Evolutionary conservation across 2,888 invertebrate species (phyloP).

Genomic region (Diaphora mendica): DNA sequence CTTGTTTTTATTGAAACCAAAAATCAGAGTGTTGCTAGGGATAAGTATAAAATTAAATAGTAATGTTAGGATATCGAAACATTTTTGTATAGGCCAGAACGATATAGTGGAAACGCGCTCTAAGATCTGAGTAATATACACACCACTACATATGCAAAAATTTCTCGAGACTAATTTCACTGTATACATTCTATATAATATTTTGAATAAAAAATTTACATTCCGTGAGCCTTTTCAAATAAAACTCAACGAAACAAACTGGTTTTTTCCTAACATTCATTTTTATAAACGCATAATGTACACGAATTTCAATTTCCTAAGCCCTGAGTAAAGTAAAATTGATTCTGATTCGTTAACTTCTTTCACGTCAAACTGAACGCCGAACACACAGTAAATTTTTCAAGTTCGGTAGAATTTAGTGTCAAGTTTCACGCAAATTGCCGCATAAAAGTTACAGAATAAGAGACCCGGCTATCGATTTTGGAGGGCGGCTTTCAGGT

Average conservation of each 20-base stretch:
- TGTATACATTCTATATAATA: constrained; percentile 5
- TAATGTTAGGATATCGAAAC: no score
- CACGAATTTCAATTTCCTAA: constrained; percentile 14
- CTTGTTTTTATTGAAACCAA: no score
- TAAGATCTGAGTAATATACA: no score
- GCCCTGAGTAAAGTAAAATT: constrained; percentile 31
- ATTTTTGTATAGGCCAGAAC: no score
- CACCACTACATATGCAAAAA: no score
- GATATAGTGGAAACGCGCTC: no score
- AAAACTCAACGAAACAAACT: neutral
- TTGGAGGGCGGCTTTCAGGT: constrained; percentile 45
- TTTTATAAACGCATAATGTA: constrained; percentile 19
- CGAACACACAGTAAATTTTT: constrained; percentile 36
- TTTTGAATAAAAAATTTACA: neutral
- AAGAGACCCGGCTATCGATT: constrained; percentile 45
- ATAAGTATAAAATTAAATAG: no score
- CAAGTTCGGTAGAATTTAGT: constrained; percentile 30
- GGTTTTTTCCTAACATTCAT: neutral
- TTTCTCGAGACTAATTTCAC: no score
- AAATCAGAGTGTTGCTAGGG: no score
- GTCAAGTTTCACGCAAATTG: constrained; percentile 32
- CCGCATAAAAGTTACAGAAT: constrained; percentile 49
- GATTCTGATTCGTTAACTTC: constrained; percentile 44
- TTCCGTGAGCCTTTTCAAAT: neutral
- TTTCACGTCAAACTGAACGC: constrained; percentile 35